Base-by-base conservation (phyloP, 64 coral and sea anemone genomes). In the Dendronephthya gigantea region DNA sequence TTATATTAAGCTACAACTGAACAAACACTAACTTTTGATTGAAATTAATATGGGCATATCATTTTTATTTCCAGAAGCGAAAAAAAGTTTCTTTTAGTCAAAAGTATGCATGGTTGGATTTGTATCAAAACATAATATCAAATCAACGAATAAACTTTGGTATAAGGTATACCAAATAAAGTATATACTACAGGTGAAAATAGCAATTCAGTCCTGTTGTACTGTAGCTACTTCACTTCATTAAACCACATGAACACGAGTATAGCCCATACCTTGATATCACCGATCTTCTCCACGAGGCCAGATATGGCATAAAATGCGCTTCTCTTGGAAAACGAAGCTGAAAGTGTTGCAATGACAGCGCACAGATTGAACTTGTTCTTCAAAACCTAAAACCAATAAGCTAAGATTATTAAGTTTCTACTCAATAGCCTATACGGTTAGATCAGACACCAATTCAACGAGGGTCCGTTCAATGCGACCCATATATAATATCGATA, bases 221-320 rank as follows among this genome's bases (percentile, higher is more conserved):
- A n/a, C n/a, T n/a, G n/a, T n/a, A n/a, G n/a, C n/a, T n/a, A n/a
- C n/a, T n/a, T n/a, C n/a, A 45, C 41, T 45, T n/a, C 6, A 22
- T 62, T 27, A 62, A 62, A 62, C 6, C 19, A 62, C 17, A 22
- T n/a, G 25, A 7, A 62, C 25, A 62, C 25, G 2, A 16, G 3
- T 19, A 3, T 11, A 58, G 2, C 23, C 14, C 51, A 17, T 68
- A 97, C 94, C 94, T 97, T 97, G 31, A 97, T 93, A 56, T 97
- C 91, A 47, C 94, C 94, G 65, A 97, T 97, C 83, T 97, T 97
- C 37, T 97, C 94, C 14, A 97, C 94, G 50, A 97, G 85, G 35
- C 94, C 94, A 81, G 90, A 66, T 34, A 97, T 58, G 10, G 94
- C 94, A 82, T 97, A 97, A n/a, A 90, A 92, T 28, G 94, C 94